Percentiles rank a stretch among this genome's conserved stretches.
Conservation (phyloP, 2,888 invertebrate species). For the Proisotoma minuta region DNA sequence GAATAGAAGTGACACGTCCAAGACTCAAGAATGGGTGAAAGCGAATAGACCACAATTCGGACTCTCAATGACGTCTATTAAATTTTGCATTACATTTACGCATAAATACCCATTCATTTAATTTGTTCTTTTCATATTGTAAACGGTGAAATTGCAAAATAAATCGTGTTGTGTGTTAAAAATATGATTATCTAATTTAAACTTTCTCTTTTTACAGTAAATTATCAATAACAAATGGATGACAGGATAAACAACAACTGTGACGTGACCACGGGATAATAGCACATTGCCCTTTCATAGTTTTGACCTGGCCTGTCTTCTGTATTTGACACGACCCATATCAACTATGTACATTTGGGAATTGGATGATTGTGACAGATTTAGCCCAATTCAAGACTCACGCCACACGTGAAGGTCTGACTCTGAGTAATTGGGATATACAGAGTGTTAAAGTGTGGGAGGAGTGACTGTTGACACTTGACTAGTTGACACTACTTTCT, state of each 20-base stretch:
- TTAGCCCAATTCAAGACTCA: background rate
- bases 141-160: too few relatives aligned
- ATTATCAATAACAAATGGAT: too few relatives aligned
- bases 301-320: background rate
- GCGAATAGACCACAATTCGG: too few relatives aligned
- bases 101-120: too few relatives aligned
- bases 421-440: background rate
- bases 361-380: background rate
- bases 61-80: too few relatives aligned
- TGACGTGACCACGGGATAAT: background rate
- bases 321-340: background rate
- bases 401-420: background rate
- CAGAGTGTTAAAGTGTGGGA: constrained; percentile 1
- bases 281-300: background rate
- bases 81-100: background rate
- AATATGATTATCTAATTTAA: too few relatives aligned
- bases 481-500: constrained; percentile 3
- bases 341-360: background rate
- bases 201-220: too few relatives aligned
- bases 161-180: too few relatives aligned
- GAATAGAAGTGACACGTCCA: background rate
- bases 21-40: background rate
- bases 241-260: too few relatives aligned
- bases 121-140: too few relatives aligned
- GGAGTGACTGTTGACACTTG: constrained; percentile 1